Conservation (phyloP, 2,113 vertebrate species). For the Scatophagus argus region DNA sequence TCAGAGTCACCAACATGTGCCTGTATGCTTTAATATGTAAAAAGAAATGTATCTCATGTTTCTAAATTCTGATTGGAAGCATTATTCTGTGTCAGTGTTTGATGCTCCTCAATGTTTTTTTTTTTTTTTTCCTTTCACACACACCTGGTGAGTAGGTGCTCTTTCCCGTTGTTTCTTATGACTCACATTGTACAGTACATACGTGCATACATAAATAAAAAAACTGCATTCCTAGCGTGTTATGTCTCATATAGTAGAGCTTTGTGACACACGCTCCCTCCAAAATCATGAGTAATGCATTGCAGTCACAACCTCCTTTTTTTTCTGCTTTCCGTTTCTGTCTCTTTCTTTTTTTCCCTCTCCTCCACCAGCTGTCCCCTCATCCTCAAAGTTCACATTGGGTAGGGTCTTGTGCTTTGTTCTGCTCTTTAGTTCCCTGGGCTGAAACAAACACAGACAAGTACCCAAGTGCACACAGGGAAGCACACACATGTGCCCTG, state of each 20-base stretch:
- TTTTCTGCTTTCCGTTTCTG: conserved; percentile 37
- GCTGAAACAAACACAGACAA: conserved; percentile 50
- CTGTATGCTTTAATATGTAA: conserved; percentile 33
- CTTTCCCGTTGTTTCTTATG: neutral
- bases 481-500: conserved; percentile 39
- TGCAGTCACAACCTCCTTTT: conserved; percentile 34
- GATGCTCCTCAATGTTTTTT: neutral
- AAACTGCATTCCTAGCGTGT: neutral
- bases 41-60: conserved; percentile 8
- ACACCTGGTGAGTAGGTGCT: neutral
- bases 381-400: conserved; percentile 74
- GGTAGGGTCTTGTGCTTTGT: conserved; percentile 63
- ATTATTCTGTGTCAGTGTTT: conserved; percentile 6
- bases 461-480: neutral
- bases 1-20: too few species aligned
- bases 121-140: neutral
- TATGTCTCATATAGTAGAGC: neutral
- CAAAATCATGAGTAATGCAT: conserved; percentile 39
- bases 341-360: neutral
- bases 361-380: conserved; percentile 66
- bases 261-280: conserved; percentile 17
- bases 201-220: neutral
- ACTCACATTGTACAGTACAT: neutral
- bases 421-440: conserved; percentile 71
- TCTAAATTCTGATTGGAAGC: neutral